phyloP scores from a whole-genome alignment of 1,140 invertebrate genomes.

The Calliopsis andreniformis region DNA sequence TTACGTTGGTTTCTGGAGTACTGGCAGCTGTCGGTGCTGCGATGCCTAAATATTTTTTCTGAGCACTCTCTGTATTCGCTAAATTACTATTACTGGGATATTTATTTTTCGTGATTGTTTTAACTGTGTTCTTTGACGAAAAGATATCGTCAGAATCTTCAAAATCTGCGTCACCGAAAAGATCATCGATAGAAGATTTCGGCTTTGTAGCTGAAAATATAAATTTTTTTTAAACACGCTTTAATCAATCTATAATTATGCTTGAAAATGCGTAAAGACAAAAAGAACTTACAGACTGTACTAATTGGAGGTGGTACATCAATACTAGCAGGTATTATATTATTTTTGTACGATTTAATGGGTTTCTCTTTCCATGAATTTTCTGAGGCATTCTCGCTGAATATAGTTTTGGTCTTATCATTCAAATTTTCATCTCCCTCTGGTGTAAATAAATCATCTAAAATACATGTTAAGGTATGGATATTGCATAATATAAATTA shows the following conservation, averaged over 20 bases:
- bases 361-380: slow-evolving; percentile 71
- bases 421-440: slow-evolving; percentile 65
- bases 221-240: not conserved
- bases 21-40: slow-evolving; percentile 3
- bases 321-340: slow-evolving; percentile 76
- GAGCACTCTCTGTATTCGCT: not conserved
- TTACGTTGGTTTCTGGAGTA: slow-evolving; percentile 65
- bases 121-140: slow-evolving; percentile 64
- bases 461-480: not conserved
- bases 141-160: slow-evolving; percentile 79
- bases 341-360: slow-evolving; percentile 61
- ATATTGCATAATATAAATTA: not conserved
- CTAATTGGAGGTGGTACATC: slow-evolving; percentile 78
- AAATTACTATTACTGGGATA: slow-evolving; percentile 8
- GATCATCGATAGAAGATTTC: slow-evolving; percentile 78
- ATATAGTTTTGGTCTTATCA: slow-evolving; percentile 53
- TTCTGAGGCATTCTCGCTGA: slow-evolving; percentile 48
- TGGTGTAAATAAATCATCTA: slow-evolving; percentile 72
- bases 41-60: slow-evolving; percentile 53
- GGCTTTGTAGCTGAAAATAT: slow-evolving; percentile 71
- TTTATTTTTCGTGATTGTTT: slow-evolving; percentile 59
- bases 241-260: not conserved
- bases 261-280: not conserved
- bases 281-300: slow-evolving; percentile 68
- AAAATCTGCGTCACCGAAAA: slow-evolving; percentile 77